Evolutionary conservation across 2,797 vertebrate genomes (phyloP).

Genomic region (Hybognathus amarus): DNA sequence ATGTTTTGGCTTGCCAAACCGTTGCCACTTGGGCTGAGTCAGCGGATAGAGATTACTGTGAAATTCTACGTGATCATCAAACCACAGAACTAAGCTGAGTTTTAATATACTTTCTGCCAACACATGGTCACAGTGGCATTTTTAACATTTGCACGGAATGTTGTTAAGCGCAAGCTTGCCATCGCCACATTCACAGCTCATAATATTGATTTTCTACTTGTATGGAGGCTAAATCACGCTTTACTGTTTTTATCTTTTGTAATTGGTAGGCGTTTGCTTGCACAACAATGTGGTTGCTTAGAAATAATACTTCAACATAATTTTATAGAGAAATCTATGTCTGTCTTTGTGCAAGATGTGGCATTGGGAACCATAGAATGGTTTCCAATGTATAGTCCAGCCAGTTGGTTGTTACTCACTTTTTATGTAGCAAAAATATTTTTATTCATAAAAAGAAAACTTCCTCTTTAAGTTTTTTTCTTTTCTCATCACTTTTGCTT

Average conservation of each 20-base stretch:
- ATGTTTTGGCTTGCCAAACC: constrained; percentile 38
- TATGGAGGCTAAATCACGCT: constrained; percentile 17
- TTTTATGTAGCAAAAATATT: no score
- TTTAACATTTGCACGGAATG: constrained; percentile 26
- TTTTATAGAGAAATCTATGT: constrained; percentile 38
- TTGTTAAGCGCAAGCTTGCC: constrained; percentile 22
- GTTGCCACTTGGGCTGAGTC: constrained; percentile 34
- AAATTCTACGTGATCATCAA: constrained; percentile 34
- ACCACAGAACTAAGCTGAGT: constrained; percentile 16
- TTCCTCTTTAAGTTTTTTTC: constrained; percentile 3
- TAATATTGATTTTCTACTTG: constrained; percentile 14
- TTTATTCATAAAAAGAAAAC: neutral
- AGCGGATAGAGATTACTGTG: constrained; percentile 22
- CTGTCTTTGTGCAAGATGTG: neutral
- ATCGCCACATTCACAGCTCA: constrained; percentile 34
- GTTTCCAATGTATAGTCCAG: neutral
- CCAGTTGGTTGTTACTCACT: neutral
- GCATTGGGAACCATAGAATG: neutral
- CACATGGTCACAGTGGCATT: constrained; percentile 25
- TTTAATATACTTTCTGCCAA: constrained; percentile 34
- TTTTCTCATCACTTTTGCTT: constrained; percentile 18
- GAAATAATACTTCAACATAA: constrained; percentile 32
- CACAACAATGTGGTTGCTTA: constrained; percentile 45
- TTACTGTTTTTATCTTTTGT: constrained; percentile 18
- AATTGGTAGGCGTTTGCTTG: constrained; percentile 39